phyloP scores from a whole-genome alignment of 1,140 invertebrate species.

The Akabosia matsudoensis region DNA sequence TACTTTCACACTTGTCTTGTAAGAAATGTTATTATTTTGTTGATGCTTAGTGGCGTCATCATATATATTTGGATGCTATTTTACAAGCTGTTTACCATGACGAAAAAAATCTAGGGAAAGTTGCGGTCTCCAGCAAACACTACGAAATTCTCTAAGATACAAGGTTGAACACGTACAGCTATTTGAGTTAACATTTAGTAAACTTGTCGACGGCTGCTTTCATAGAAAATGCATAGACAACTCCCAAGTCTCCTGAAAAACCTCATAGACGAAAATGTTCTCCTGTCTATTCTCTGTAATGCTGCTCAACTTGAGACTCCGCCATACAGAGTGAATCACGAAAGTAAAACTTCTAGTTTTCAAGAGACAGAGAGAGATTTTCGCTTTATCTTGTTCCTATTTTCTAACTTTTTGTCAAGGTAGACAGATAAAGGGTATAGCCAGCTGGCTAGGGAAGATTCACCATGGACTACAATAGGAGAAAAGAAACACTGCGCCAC shows the following conservation, averaged over 20 bases:
- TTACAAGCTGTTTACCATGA: no score
- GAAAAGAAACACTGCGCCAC: no score
- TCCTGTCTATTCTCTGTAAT: background rate
- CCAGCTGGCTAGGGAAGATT: background rate
- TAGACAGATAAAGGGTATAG: no score
- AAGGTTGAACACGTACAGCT: no score
- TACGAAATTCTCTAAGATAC: no score
- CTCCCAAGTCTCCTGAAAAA: background rate
- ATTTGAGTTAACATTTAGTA: slow-evolving; percentile 2
- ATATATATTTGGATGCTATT: no score
- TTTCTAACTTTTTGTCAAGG: background rate
- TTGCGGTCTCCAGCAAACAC: no score
- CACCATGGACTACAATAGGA: no score
- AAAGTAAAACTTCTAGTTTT: slow-evolving; percentile 9
- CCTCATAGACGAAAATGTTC: background rate
- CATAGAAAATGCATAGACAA: slow-evolving; percentile 16
- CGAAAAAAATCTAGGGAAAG: no score
- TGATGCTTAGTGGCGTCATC: background rate
- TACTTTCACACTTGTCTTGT: background rate
- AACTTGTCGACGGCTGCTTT: background rate
- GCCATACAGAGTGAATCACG: background rate
- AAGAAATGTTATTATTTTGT: background rate
- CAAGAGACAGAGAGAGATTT: no score
- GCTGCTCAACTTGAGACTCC: no score
- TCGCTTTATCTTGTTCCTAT: background rate